Base-by-base conservation (phyloP, 2,113 vertebrate genomes). In the Pseudois nayaur region DNA sequence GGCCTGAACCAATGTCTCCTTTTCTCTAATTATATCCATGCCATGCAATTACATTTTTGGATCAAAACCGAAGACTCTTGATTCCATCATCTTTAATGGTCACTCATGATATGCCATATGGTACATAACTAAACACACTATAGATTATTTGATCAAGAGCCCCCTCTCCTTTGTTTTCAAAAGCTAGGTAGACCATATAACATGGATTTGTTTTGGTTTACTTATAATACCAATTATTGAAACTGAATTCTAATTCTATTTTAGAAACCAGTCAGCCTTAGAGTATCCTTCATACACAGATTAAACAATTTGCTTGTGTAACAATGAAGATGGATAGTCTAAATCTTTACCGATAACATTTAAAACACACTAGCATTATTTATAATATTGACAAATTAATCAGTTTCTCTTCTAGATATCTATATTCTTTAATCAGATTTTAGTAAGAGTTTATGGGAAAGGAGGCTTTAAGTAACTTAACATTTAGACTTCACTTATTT, bases 401-500 rank as follows among this genome's bases (percentile, higher is more conserved):
- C 14, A 95, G 48, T 81, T 83, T 94, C 33, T 93, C 78, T 94
- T 93, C 50, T 40, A 55, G 14, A 81, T 1, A 55, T 60, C 71
- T 93, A 79, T 87, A 97, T 5, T 76, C 36, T 95, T 91, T 60
- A 81, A 87, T 21, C 78, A 95, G 93, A 95, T 93, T 91, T 95
- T 90, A 91, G 50, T 55, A 43, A 94, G 84, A 94, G 6, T n/a
- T 83, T 96, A 62, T 25, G 5, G 76, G 33, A 89, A 95, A 96
- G n/a, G 52, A 88, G 8, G 76, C 23, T 90, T 64, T 91, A 91
- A 16, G 10, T 64, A 96, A 93, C 40, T 93, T 86, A 97, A 83
- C 16, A 93, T 86, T 92, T n/a, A 62, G 54, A 90, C 8, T 54
- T 96, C 40, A 87, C 43, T 71, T 85, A 79, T 48, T 48, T 97